These are phyloP conservation scores for Hipposideros larvatus DNA, from an alignment of 2,797 vertebrate genomes.

Conservation along the genomic window DNA sequence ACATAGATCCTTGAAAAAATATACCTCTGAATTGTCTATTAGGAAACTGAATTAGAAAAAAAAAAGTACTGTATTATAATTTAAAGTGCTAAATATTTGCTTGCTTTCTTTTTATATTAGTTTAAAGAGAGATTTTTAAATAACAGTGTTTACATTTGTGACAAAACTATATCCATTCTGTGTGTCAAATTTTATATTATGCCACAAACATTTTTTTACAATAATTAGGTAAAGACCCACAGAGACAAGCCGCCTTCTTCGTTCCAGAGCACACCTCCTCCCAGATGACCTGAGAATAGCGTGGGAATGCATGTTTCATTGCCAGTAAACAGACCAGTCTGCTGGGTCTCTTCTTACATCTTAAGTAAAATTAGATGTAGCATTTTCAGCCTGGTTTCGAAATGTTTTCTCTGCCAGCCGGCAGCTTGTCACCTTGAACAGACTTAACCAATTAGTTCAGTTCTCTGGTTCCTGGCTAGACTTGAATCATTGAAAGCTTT, in stretches of 20 bases:
- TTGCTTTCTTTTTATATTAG: slow-evolving; percentile 1
- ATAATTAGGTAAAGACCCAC: neutral
- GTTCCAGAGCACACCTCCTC: neutral
- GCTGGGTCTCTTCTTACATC: slow-evolving; percentile 63
- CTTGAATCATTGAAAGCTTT: neutral
- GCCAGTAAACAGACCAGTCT: slow-evolving; percentile 33
- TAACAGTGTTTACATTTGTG: neutral
- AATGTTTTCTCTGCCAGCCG: slow-evolving; percentile 62
- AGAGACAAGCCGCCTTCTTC: neutral
- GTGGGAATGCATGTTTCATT: neutral
- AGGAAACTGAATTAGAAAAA: slow-evolving; percentile 17
- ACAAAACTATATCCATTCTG: neutral
- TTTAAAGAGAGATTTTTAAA: neutral
- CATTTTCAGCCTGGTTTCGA: slow-evolving; percentile 57
- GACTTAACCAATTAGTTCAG: slow-evolving; percentile 60
- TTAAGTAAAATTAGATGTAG: slow-evolving; percentile 48
- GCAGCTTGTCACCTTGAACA: slow-evolving; percentile 62
- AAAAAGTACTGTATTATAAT: neutral
- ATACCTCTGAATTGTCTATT: neutral
- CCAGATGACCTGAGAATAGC: neutral
- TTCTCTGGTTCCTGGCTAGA: slow-evolving; percentile 57
- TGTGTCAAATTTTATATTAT: neutral
- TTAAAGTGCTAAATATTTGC: neutral
- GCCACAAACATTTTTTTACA: neutral
- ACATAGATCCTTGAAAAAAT: neutral